Percentiles rank a stretch among this genome's conserved stretches.
These are phyloP conservation scores for Hylaeus volcanicus DNA, from an alignment of 1,140 invertebrate genomes.

Conservation along the genomic window DNA sequence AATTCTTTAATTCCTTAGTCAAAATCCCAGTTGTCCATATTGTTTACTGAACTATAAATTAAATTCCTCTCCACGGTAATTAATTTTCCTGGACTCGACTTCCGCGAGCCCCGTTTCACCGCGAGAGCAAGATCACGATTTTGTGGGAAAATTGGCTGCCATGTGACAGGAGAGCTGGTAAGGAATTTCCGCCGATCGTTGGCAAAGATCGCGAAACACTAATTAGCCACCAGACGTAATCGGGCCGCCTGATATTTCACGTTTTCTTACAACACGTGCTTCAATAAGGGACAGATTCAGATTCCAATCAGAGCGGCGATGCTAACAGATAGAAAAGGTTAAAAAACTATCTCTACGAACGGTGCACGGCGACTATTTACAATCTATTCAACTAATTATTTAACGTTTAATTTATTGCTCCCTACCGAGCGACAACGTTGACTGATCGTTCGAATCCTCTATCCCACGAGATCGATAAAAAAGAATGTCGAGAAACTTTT, in stretches of 20 bases:
- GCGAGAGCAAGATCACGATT: background rate
- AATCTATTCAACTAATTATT: background rate
- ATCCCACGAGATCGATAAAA: too few relatives aligned
- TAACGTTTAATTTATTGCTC: background rate
- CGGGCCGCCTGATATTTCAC: constrained; percentile 28
- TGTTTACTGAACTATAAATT: too few relatives aligned
- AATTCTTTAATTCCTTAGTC: too few relatives aligned
- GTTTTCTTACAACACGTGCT: constrained; percentile 25
- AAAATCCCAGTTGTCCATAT: too few relatives aligned
- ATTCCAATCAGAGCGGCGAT: constrained; percentile 18
- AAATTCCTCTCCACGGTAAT: too few relatives aligned
- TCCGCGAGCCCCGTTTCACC: too few relatives aligned
- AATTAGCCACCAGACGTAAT: constrained; percentile 15
- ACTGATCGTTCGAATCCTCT: too few relatives aligned
- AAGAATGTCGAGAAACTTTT: too few relatives aligned
- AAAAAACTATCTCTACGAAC: background rate
- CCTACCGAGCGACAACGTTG: too few relatives aligned
- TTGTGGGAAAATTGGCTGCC: background rate
- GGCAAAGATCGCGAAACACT: constrained; percentile 4
- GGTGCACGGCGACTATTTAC: background rate
- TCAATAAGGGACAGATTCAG: constrained; percentile 8
- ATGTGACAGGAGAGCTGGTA: background rate
- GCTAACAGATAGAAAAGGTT: background rate
- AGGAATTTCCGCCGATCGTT: constrained; percentile 21
- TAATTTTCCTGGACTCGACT: too few relatives aligned